phyloP scores from a whole-genome alignment of 2,797 vertebrate genomes.

The Lepilemur ruficaudatus region DNA sequence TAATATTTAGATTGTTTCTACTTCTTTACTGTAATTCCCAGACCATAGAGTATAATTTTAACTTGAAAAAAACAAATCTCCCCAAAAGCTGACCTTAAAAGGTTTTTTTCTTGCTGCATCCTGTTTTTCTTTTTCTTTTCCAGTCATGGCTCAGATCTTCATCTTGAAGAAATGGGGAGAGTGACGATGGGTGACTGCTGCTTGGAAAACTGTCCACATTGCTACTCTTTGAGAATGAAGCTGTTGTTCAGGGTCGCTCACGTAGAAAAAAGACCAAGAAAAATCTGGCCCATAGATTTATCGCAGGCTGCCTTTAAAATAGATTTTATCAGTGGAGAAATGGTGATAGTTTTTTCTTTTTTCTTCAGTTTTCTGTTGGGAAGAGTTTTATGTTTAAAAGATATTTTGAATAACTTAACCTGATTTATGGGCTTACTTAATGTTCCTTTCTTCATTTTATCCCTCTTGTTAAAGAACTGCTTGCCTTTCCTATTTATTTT shows the following conservation, averaged over 20 bases:
- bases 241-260: conserved; percentile 37
- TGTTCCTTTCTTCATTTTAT: conserved; percentile 43
- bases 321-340: conserved; percentile 72
- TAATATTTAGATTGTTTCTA: conserved; percentile 17
- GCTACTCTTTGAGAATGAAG: conserved; percentile 43
- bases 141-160: conserved; percentile 85
- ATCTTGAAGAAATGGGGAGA: conserved; percentile 78
- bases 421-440: conserved; percentile 8
- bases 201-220: conserved; percentile 28
- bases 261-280: conserved; percentile 55
- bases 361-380: conserved; percentile 51
- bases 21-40: neutral
- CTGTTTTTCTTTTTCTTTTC: conserved; percentile 52
- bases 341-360: conserved; percentile 57
- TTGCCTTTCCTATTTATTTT: conserved; percentile 86
- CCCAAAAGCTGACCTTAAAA: neutral
- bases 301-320: conserved; percentile 72
- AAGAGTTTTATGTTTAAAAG: conserved; percentile 59
- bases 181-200: conserved; percentile 58
- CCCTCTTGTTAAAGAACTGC: conserved; percentile 79
- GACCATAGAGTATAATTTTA: neutral
- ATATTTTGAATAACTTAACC: conserved; percentile 37
- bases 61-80: neutral
- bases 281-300: conserved; percentile 63
- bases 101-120: neutral